phyloP scores from a whole-genome alignment of 35 echinoderm and acorn worm species.

The Stichopus chloronotus region DNA sequence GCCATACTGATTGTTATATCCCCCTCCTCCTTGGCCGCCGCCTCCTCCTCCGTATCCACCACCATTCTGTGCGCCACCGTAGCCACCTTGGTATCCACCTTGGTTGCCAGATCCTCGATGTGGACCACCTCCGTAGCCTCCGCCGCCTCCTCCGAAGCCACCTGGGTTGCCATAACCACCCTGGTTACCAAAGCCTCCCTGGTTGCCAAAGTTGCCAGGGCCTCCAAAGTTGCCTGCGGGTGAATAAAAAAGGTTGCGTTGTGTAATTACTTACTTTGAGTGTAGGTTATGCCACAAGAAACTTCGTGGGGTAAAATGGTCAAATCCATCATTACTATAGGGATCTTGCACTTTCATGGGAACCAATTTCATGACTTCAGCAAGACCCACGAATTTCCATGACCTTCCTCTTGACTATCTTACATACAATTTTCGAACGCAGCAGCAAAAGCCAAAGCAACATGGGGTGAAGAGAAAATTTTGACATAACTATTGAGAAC shows the following conservation, averaged over 20 bases:
- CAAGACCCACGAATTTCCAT: too few species aligned
- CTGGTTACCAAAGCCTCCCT: neutral
- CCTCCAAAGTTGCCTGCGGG: conserved; percentile 1
- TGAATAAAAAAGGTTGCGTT: neutral
- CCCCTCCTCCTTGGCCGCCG: conserved; percentile 2
- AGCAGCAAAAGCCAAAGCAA: too few species aligned
- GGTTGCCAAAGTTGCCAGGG: neutral
- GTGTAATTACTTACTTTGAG: too few species aligned
- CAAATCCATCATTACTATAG: too few species aligned
- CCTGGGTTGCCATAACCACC: conserved; percentile 28
- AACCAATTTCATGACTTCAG: too few species aligned
- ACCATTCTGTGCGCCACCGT: conserved; percentile 29
- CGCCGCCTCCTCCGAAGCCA: conserved; percentile 4
- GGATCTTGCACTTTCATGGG: too few species aligned
- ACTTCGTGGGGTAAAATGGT: too few species aligned
- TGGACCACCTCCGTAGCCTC: neutral
- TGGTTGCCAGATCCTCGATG: conserved; percentile 2
- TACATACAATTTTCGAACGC: too few species aligned
- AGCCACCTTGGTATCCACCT: conserved; percentile 26
- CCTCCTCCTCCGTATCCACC: neutral
- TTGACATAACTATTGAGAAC: too few species aligned
- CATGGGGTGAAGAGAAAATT: too few species aligned
- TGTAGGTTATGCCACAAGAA: too few species aligned
- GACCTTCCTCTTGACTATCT: too few species aligned
- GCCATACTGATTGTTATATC: neutral